A percentile compares a stretch with the other conserved stretches of the same genome.
Conservation (phyloP, 2,113 vertebrate genomes). For the Polypterus bichir region DNA sequence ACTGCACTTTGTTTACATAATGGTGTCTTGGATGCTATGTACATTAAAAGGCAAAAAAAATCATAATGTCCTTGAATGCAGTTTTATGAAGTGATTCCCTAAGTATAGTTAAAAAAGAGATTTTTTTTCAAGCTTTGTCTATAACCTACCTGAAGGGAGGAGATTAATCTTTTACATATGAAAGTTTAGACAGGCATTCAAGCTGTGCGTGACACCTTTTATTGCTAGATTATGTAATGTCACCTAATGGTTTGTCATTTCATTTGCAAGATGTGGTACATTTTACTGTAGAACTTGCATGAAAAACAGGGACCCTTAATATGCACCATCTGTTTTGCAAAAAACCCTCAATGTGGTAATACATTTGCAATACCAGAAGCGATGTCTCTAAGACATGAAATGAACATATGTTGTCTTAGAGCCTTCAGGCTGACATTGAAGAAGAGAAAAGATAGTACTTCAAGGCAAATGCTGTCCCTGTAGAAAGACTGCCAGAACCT, state of each 20-base stretch:
- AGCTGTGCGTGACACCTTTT: constrained; percentile 64
- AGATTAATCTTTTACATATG: constrained; percentile 68
- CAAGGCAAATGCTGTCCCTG: constrained; percentile 93
- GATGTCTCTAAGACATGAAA: constrained; percentile 84
- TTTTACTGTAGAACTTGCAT: constrained; percentile 64
- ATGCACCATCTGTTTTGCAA: constrained; percentile 80
- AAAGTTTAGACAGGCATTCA: constrained; percentile 61
- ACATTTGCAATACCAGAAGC: constrained; percentile 69
- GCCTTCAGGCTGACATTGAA: constrained; percentile 93
- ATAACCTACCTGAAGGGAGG: constrained; percentile 59
- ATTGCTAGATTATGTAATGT: constrained; percentile 62
- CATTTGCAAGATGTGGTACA: constrained; percentile 53
- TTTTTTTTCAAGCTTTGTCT: constrained; percentile 26
- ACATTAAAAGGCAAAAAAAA: no score
- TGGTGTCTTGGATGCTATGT: no score
- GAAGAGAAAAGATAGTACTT: constrained; percentile 93
- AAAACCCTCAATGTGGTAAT: constrained; percentile 62
- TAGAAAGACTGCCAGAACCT: constrained; percentile 85
- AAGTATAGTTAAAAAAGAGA: no score
- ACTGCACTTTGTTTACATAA: no score
- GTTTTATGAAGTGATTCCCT: no score
- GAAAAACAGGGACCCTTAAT: constrained; percentile 68
- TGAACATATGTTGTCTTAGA: constrained; percentile 95
- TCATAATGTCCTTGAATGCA: no score
- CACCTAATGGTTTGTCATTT: constrained; percentile 89